These are phyloP conservation scores for Pocillopora verrucosa DNA, from an alignment of 64 coral and sea anemone species.

Conservation along the genomic window DNA sequence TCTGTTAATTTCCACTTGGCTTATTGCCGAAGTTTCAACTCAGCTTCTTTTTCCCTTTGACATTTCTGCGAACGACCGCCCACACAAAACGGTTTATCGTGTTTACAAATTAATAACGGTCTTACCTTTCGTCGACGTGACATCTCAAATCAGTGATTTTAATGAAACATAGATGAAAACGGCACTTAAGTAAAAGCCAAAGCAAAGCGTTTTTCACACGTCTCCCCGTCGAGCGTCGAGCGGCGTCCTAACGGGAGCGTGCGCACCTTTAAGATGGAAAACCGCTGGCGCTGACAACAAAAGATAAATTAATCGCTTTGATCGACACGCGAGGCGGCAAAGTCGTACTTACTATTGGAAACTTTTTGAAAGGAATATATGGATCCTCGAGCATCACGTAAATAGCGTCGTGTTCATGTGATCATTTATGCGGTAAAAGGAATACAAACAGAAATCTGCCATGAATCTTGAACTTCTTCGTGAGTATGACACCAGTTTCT, in stretches of 20 bases:
- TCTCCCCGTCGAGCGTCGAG: conserved; percentile 19
- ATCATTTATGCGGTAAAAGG: not conserved
- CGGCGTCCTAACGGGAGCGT: conserved; percentile 23
- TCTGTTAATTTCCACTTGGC: not conserved
- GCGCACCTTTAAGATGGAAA: conserved; percentile 7
- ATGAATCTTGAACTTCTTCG: conserved; percentile 76
- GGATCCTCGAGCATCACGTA: not conserved
- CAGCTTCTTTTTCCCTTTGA: not conserved
- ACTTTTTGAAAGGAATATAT: not conserved
- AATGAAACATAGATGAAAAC: not conserved
- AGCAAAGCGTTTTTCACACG: conserved; percentile 19
- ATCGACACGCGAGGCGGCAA: not conserved
- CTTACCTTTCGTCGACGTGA: conserved; percentile 41
- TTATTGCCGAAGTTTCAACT: not conserved
- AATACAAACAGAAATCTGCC: not conserved
- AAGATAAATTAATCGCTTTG: not conserved
- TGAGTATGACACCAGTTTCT: conserved; percentile 21
- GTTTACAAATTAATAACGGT: not conserved
- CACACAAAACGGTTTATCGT: conserved; percentile 9
- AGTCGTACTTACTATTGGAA: not conserved
- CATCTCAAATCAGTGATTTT: not conserved
- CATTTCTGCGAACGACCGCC: not conserved
- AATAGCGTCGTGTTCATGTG: not conserved
- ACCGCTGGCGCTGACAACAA: not conserved
- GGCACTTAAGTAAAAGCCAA: not conserved